Evolutionary conservation across 1,140 invertebrate genomes (phyloP), one percentile per base, ranked within the genome.

Genomic region (Plodia interpunctella): DNA sequence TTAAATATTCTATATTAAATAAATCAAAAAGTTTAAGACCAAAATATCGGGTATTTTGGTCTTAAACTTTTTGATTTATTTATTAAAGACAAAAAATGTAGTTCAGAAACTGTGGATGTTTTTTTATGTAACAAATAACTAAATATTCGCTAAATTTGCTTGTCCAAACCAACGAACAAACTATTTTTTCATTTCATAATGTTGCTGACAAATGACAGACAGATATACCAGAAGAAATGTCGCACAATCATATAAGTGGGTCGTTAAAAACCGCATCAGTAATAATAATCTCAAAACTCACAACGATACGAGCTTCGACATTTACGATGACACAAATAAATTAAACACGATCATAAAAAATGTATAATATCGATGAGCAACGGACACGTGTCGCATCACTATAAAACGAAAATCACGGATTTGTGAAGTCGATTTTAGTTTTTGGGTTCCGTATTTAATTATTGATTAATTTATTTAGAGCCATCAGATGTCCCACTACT

Each of bases 271-370:
- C 68, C 77, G 70, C 79, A 75, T 66, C 62, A 70, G 70, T 65
- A 71, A 83, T 80, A 79, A 81, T 78, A 80, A 79, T 80, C 70
- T 77, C 63, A 62, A 68, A 74, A 76, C 63, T 65, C 65, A 68
- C 78, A 69, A 75, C 62, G 78, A 80, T 78, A 68, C 74, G 73
- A 62, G 70, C 65, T 64, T 60, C 70, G 83, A 87, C 81, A 57
- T 87, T 87, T 87, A 87, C 74, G 81, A 79, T 62, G 65, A 68
- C 61, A 76, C 68, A 72, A 69, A 87, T 87, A 87, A 84, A 87
- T 87, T 87, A 84, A 79, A 79, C 63, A 59, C 72, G 74, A 78
- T 71, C 74, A 66, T 84, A 83, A 87, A 85, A 83, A 55, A 68
- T 25, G 51, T 57, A 55, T 38, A 70, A 74, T 76, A 84, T 87